phyloP scores from a whole-genome alignment of 2,797 vertebrate genomes.

The Anolis apletophallus region DNA sequence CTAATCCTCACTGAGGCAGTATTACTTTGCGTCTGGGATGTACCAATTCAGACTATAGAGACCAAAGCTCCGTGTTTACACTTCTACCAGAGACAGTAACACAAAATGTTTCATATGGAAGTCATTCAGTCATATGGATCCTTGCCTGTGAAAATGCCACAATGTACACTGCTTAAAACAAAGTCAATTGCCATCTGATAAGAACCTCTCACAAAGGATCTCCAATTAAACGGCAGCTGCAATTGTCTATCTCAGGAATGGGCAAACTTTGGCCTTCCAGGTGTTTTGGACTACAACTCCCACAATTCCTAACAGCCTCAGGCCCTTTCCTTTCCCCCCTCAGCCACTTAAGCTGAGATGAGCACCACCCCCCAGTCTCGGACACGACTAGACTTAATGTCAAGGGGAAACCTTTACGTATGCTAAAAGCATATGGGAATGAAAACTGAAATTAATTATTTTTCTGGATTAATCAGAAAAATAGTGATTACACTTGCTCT shows the following conservation, averaged over 20 bases:
- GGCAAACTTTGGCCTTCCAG: too few species aligned
- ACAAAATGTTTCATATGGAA: neutral
- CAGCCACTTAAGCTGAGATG: too few species aligned
- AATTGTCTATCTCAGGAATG: neutral
- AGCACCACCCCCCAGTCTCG: too few species aligned
- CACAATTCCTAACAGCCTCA: too few species aligned
- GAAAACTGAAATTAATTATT: neutral
- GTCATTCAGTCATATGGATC: neutral
- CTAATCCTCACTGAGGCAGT: neutral
- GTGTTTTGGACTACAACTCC: too few species aligned
- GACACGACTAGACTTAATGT: too few species aligned
- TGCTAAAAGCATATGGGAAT: neutral
- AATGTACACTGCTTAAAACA: too few species aligned
- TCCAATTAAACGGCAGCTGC: neutral
- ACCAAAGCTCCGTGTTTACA: neutral
- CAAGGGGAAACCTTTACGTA: too few species aligned
- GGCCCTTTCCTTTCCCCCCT: too few species aligned
- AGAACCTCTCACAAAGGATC: conserved; percentile 4
- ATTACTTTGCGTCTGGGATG: too few species aligned
- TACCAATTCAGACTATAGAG: neutral
- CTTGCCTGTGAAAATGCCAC: neutral
- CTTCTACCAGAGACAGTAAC: neutral
- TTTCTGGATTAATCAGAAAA: accelerated
- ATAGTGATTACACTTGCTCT: neutral
- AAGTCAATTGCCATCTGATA: neutral